Evolutionary conservation across 2,113 vertebrate genomes (phyloP), one percentile per base, ranked within the genome.

Genomic region (Terrapene triunguis): DNA sequence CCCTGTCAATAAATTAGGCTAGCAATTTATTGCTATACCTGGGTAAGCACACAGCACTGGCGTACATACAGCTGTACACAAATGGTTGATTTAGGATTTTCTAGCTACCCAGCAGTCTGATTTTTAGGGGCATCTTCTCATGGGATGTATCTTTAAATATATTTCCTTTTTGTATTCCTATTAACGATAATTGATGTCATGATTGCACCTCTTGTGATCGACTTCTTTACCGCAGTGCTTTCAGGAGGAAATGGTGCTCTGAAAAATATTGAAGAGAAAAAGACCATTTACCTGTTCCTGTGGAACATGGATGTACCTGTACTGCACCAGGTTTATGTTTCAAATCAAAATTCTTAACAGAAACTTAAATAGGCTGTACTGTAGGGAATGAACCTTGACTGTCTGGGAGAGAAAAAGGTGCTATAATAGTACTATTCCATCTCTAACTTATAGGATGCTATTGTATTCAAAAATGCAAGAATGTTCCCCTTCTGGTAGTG

Each of bases 191-290:
- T 93, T 85, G 72, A 65, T 89, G 87, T 82, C 84, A 96, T 88
- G 69, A 47, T 90, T 85, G 90, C 89, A 79, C 88, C 95, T 95
- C 86, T 95, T 86, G 87, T 92, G 83, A 51, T 90, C 19, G 44
- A 93, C 79, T n/a, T 93, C 59, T 79, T 87, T 96, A 90, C 94
- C 87, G 90, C 90, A 83, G 27, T 14, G 72, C 29, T 93, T 92
- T 83, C 48, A 76, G 48, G 44, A 74, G 51, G 55, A 88, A 35
- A 80, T 24, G 3, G 42, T 90, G 14, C 53, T 90, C 51, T 84
- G 89, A 93, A 89, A 95, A 44, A 84, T 29, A 42, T n/a, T 72
- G 89, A 44, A 44, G 55, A 74, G 38, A 95, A 89, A 95, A 89
- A 82, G 1, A 3, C 48, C 89, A 35, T 82, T 6, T 59, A 4